A percentile compares a stretch with the other conserved stretches of the same genome.
Evolutionary conservation across 1,140 invertebrate genomes (phyloP).

Genomic region (Proctacanthus coquilletti): DNA sequence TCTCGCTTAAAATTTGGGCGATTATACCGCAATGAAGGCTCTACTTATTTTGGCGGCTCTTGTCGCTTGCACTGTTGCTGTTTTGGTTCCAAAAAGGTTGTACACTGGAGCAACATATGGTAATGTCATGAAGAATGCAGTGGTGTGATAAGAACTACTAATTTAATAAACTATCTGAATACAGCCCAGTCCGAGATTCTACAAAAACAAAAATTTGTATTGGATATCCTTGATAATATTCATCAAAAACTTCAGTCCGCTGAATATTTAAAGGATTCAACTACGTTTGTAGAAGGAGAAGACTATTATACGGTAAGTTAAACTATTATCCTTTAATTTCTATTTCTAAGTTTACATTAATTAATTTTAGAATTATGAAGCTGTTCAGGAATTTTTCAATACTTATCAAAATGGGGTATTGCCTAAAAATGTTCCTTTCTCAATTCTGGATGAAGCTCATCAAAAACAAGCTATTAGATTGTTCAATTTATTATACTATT

Average conservation of each 20-base stretch:
- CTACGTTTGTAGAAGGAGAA: background rate
- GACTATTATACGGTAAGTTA: background rate
- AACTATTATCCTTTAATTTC: no score
- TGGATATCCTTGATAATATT: constrained; percentile 45
- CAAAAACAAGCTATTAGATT: constrained; percentile 36
- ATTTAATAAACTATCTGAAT: no score
- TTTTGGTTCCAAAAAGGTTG: no score
- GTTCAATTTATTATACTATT: constrained; percentile 40
- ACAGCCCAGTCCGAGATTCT: no score
- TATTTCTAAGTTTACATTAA: background rate
- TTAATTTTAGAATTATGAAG: constrained; percentile 33
- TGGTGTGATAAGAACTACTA: no score
- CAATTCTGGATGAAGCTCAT: constrained; percentile 35
- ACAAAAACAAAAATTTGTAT: constrained; percentile 40
- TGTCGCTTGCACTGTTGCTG: no score
- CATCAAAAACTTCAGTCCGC: constrained; percentile 33
- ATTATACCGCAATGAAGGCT: no score
- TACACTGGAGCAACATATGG: no score
- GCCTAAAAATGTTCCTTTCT: constrained; percentile 38
- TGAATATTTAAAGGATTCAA: background rate
- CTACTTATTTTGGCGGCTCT: no score
- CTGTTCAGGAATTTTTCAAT: constrained; percentile 37
- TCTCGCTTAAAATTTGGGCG: no score
- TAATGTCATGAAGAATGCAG: no score
- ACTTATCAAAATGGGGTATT: constrained; percentile 33